Conservation (phyloP, 2,113 vertebrate genomes). For the Dolichallabes microphthalmus region DNA sequence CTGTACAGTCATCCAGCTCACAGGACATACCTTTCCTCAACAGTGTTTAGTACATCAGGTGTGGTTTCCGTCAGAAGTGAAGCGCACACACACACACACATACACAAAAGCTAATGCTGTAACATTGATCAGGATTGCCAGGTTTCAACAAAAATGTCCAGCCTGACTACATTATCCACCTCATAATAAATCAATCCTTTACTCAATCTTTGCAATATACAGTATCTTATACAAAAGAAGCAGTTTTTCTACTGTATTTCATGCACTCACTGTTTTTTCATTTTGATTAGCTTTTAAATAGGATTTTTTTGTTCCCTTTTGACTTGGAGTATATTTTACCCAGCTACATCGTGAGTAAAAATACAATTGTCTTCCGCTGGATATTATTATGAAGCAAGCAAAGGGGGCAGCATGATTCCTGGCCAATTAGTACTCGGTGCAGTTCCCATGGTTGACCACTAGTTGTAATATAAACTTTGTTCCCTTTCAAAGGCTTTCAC, state of each 20-base stretch:
- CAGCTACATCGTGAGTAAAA: neutral
- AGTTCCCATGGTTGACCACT: neutral
- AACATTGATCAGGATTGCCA: neutral
- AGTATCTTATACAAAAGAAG: neutral
- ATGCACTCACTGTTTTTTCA: neutral
- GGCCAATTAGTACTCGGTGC: neutral
- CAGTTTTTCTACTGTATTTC: neutral
- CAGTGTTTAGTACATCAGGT: neutral
- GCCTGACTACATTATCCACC: neutral
- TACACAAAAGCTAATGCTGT: neutral
- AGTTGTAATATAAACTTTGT: no score
- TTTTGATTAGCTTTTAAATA: neutral
- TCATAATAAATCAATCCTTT: neutral
- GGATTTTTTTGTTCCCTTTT: neutral
- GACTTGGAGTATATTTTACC: no score
- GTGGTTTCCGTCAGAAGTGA: neutral
- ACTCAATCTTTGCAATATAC: neutral
- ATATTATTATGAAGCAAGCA: neutral
- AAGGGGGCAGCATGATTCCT: neutral
- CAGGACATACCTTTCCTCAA: neutral
- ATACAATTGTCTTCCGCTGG: neutral
- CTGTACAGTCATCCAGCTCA: neutral
- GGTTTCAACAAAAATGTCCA: neutral
- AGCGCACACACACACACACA: neutral
- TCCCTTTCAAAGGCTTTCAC: no score